Base-by-base conservation (phyloP, 1,140 invertebrate genomes). In the Heliconius melpomene region DNA sequence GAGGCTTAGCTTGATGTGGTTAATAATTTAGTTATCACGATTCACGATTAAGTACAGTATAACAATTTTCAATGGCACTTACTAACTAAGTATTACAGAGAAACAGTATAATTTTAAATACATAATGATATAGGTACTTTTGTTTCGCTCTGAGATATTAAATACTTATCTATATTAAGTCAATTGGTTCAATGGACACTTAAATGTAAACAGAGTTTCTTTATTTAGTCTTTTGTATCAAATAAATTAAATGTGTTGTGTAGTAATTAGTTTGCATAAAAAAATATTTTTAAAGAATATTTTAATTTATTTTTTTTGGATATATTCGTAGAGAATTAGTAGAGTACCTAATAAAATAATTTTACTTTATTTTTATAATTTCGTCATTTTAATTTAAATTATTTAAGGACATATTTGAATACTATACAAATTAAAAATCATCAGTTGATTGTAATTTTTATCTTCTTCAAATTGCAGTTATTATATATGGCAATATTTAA, bases 401-500 rank as follows among this genome's bases (percentile, higher is more conserved):
- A 46, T 46, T 16, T 7, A 16, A 46, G 13, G 11, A 46, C 11
- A 46, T 5, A 46, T 46, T 46, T 46, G 3, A 46, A 16, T 46
- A 54, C 7, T n/a, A n/a, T n/a, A 54, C 7, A n/a, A 8, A 54
- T n/a, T 54, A n/a, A 7, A 54, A 1, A 7, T 54, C 52, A 18
- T 54, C 20, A 20, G 20, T 54, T 54, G 7, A 40, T 73, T 73
- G 7, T 29, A 32, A 29, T 54, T 11, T 26, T 52, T 7, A 16
- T 36, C 32, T 29, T 29, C 2, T 20, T 13, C 2, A 52, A 20
- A 20, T 8, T 8, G 5, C 1, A 26, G 11, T 75, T 23, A 11
- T 36, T 60, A 23, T 29, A 26, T 13, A 7, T 60, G 50, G 77
- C 18, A 78, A 57, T 80, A 83, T 16, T 6, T 32, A 72, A 38